phyloP scores from a whole-genome alignment of 2,113 vertebrate genomes.

The Oryzias javanicus region DNA sequence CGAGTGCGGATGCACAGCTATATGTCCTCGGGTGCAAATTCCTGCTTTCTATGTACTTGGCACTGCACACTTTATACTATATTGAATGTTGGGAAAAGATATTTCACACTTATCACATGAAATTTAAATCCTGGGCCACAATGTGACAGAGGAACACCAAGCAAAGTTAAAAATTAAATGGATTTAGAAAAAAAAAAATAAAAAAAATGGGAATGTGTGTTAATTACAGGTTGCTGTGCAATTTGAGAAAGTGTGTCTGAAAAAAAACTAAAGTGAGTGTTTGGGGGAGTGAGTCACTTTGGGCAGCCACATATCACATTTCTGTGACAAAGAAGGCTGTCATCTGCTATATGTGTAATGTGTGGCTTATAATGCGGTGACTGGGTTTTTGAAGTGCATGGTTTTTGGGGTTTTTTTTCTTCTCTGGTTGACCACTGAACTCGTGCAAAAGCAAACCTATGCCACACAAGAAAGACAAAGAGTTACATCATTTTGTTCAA shows the following conservation, averaged over 20 bases:
- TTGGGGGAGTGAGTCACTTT: constrained; percentile 33
- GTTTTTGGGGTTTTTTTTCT: constrained; percentile 41
- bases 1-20: constrained; percentile 49
- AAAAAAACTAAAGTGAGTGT: constrained; percentile 22
- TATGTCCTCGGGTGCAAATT: constrained; percentile 65
- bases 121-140: constrained; percentile 63
- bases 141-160: constrained; percentile 49
- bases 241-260: constrained; percentile 39
- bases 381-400: constrained; percentile 44
- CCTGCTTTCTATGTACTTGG: constrained; percentile 61
- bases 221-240: constrained; percentile 43
- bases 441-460: constrained; percentile 70
- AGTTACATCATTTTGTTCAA: constrained; percentile 82
- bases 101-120: constrained; percentile 68
- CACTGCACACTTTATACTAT: constrained; percentile 53
- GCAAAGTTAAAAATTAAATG: constrained; percentile 64
- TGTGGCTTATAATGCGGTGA: constrained; percentile 60
- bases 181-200: constrained; percentile 61
- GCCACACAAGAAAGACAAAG: constrained; percentile 80
- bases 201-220: constrained; percentile 59
- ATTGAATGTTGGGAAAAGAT: constrained; percentile 57
- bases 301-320: constrained; percentile 46
- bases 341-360: constrained; percentile 53
- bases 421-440: constrained; percentile 71
- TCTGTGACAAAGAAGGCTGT: constrained; percentile 57